Base-by-base conservation (phyloP, 2,797 vertebrate species). In the Enteromius unitaeniatus region DNA sequence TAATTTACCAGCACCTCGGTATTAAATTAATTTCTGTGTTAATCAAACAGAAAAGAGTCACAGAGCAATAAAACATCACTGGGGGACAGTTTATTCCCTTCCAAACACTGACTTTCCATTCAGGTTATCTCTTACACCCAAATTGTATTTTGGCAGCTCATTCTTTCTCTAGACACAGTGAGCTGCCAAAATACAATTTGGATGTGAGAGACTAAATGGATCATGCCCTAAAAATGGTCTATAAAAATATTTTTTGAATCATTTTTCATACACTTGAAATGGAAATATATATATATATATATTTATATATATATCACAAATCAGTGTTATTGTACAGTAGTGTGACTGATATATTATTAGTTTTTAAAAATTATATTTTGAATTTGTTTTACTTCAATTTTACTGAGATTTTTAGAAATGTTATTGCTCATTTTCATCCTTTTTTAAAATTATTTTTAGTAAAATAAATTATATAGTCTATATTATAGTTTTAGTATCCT, bases 101-200 rank as follows among this genome's bases (percentile, higher is more conserved):
- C 7, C 42, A 72, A 47, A 72, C 42, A 47, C 3, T 4, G 68
- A 72, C n/a, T 72, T 42, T 42, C n/a, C 40, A 17, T 72, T 72
- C 23, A 47, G 23, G 69, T 47, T 70, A 70, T 47, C 42, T 70
- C 42, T 70, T 23, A 17, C 14, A 47, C 3, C 40, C 68, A 72
- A 72, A 47, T 10, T 47, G 69, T 28, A 47, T 72, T 47, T 72
- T 72, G 42, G 68, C 68, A 70, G 68, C 42, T 26, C 23, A 15
- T 72, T n/a, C 15, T 42, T 40, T 40, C 65, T 72, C 69, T 72
- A 72, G 42, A 72, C 42, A 17, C 40, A 17, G 40, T 72, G 23
- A 26, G 13, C 42, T 72, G 69, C 69, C 69, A 72, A 72, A 72
- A 72, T 47, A 47, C 42, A 72, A 72, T 72, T 72, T 47, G 68